Conservation (phyloP, 2,113 vertebrate genomes). For the Callithrix jacchus region DNA sequence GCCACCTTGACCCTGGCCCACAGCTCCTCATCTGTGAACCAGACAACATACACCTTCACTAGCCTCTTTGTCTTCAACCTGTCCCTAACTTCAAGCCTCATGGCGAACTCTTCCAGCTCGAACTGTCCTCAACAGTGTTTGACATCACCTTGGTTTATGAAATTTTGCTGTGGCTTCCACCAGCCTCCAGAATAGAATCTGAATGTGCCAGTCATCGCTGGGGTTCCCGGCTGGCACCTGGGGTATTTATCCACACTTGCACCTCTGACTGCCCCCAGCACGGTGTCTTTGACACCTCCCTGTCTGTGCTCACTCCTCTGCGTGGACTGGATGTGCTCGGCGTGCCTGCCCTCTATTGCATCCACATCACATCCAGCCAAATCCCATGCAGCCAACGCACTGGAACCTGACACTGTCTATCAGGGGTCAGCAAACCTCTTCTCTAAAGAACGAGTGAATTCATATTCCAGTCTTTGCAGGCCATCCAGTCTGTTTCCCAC, state of each 20-base stretch:
- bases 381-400: fast-evolving
- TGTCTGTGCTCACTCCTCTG: too few species aligned
- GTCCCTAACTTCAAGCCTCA: too few species aligned
- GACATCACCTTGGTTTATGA: neutral
- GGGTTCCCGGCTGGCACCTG: fast-evolving
- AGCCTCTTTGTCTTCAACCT: neutral
- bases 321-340: fast-evolving
- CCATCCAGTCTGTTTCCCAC: fast-evolving
- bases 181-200: neutral
- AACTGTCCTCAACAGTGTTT: too few species aligned
- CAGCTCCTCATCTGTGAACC: neutral
- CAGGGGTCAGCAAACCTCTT: fast-evolving
- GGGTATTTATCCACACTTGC: fast-evolving
- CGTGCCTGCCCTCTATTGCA: fast-evolving
- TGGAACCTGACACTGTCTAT: fast-evolving
- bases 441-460: neutral
- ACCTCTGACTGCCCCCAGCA: fast-evolving
- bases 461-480: fast-evolving
- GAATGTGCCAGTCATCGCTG: fast-evolving
- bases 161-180: fast-evolving
- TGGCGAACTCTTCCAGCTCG: neutral
- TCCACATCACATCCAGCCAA: fast-evolving
- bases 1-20: neutral
- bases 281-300: neutral
- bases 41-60: neutral